phyloP scores from a whole-genome alignment of 2,113 vertebrate genomes.

The Merops nubicus region DNA sequence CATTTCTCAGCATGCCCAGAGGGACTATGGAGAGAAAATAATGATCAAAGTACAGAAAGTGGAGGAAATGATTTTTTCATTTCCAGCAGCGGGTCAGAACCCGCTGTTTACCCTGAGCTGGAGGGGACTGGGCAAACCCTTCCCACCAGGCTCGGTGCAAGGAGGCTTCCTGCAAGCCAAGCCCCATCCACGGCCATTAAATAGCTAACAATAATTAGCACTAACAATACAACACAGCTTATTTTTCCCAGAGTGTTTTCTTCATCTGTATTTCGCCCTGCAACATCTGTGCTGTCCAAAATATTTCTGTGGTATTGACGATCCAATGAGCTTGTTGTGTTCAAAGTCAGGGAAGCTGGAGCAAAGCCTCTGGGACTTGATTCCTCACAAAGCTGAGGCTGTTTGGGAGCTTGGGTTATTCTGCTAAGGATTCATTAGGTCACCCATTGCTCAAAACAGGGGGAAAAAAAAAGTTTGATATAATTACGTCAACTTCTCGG shows the following conservation, averaged over 20 bases:
- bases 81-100: rapidly evolving
- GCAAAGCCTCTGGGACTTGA: background rate
- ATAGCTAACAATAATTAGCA: background rate
- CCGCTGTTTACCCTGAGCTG: background rate
- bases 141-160: rapidly evolving
- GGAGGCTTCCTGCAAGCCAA: background rate
- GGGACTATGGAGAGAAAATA: background rate
- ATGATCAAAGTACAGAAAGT: background rate
- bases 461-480: background rate
- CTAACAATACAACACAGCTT: background rate
- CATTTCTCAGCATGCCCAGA: background rate
- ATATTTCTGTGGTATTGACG: background rate
- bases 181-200: background rate
- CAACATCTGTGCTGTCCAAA: background rate
- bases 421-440: background rate
- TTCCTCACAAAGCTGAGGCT: background rate
- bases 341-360: background rate
- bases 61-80: background rate
- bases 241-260: background rate
- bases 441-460: background rate
- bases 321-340: background rate
- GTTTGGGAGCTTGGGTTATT: background rate
- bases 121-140: background rate
- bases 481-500: background rate
- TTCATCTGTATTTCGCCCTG: background rate